phyloP scores from a whole-genome alignment of 2,888 invertebrate genomes.

The Leptinotarsa haldemani region DNA sequence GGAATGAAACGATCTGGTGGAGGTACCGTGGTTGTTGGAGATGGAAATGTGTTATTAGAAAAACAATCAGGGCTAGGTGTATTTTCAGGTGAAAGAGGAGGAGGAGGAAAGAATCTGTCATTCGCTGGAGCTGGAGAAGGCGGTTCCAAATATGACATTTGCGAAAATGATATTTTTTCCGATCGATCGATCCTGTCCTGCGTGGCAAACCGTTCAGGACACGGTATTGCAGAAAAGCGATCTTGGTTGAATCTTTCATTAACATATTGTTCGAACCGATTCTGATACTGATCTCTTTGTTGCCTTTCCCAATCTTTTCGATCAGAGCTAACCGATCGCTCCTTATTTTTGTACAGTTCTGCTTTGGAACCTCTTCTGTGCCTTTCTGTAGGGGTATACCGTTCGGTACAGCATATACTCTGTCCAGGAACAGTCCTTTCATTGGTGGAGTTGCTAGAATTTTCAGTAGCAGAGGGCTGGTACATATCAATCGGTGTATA shows the following conservation, averaged over 20 bases:
- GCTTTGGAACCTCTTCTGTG: slow-evolving; percentile 54
- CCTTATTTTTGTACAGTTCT: slow-evolving; percentile 50
- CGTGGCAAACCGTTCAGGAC: slow-evolving; percentile 63
- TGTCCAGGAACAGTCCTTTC: slow-evolving; percentile 51
- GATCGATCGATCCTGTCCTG: slow-evolving; percentile 54
- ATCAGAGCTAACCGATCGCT: slow-evolving; percentile 54
- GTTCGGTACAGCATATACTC: slow-evolving; percentile 55
- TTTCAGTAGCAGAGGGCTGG: slow-evolving; percentile 55
- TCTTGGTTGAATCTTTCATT: slow-evolving; percentile 47
- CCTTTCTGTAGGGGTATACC: slow-evolving; percentile 59
- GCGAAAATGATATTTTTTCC: slow-evolving; percentile 54
- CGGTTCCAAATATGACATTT: slow-evolving; percentile 68
- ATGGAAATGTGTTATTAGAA: slow-evolving; percentile 68
- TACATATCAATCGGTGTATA: slow-evolving; percentile 58
- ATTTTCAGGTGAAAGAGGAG: slow-evolving; percentile 69
- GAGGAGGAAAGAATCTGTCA: slow-evolving; percentile 68
- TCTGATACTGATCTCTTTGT: slow-evolving; percentile 44
- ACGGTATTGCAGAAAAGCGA: slow-evolving; percentile 61
- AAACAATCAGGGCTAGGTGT: slow-evolving; percentile 71
- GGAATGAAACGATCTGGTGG: slow-evolving; percentile 70
- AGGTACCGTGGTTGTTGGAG: slow-evolving; percentile 66
- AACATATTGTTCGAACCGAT: slow-evolving; percentile 49
- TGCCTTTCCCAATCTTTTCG: slow-evolving; percentile 51
- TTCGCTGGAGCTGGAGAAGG: slow-evolving; percentile 71
- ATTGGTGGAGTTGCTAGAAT: slow-evolving; percentile 36